A percentile compares a stretch with the other conserved stretches of the same genome.
phyloP scores from a whole-genome alignment of 2,888 invertebrate species.

The Drosophila planitibia region DNA sequence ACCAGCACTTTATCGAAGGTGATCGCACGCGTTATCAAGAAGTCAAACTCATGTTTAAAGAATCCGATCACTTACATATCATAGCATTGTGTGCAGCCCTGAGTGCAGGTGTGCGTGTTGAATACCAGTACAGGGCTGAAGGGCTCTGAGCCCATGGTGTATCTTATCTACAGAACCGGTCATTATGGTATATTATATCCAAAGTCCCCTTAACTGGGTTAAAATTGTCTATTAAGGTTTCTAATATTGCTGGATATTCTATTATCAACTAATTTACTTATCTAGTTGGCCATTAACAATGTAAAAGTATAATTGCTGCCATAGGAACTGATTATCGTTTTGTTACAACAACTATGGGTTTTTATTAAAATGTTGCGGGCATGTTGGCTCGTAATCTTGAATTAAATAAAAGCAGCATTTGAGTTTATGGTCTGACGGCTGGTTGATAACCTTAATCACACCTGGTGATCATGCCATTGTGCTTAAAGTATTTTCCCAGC shows the following conservation, averaged over 20 bases:
- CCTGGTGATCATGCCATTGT: conserved; percentile 6
- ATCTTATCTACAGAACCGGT: conserved; percentile 97
- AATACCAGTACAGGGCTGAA: conserved; percentile 99
- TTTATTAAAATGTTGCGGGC: background rate
- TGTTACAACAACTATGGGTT: background rate
- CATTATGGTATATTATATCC: conserved; percentile 99
- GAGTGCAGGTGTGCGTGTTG: conserved; percentile 95
- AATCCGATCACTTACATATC: conserved; percentile 99
- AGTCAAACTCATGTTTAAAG: conserved; percentile 85
- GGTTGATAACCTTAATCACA: conserved; percentile 24
- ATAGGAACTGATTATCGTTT: background rate
- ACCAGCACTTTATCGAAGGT: conserved; percentile 98
- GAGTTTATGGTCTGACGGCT: background rate
- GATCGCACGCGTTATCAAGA: conserved; percentile 93
- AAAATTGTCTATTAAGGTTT: background rate
- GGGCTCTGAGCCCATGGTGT: conserved; percentile 91
- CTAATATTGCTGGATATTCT: background rate
- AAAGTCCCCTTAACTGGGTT: conserved; percentile 79
- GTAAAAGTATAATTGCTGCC: background rate
- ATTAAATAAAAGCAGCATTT: background rate
- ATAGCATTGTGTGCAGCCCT: conserved; percentile 96
- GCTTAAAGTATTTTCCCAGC: conserved; percentile 11
- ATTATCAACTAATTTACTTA: conserved; percentile 11
- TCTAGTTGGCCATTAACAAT: background rate
- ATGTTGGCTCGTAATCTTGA: background rate